A percentile compares a stretch with the other conserved stretches of the same genome.
Conservation (phyloP, 2,888 invertebrate genomes). For the Formica aserva region DNA sequence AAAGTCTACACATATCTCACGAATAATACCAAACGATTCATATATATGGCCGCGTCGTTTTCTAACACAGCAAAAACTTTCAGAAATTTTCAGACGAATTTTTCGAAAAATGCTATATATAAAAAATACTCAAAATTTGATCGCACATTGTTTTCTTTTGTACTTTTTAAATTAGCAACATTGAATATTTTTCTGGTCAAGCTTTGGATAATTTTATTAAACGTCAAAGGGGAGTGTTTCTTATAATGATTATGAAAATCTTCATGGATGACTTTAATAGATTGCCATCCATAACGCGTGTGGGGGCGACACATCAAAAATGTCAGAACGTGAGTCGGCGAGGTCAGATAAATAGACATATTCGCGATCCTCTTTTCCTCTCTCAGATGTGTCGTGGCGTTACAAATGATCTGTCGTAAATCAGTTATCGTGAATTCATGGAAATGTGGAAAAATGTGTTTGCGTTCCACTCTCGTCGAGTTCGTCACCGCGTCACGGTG, state of each 20-base stretch:
- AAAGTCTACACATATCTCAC: neutral
- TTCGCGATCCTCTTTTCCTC: neutral
- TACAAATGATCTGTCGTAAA: conserved; percentile 36
- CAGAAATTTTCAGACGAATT: neutral
- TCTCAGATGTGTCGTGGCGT: neutral
- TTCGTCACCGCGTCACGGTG: neutral
- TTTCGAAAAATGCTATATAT: neutral
- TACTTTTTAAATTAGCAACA: conserved; percentile 11
- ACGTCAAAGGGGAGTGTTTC: neutral
- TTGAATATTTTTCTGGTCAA: neutral
- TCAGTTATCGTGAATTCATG: conserved; percentile 42
- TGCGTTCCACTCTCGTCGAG: neutral
- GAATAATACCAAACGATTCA: neutral
- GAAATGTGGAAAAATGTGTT: conserved; percentile 17
- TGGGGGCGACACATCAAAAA: conserved; percentile 21
- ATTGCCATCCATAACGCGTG: conserved; percentile 14
- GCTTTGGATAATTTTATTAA: neutral
- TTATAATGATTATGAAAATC: neutral
- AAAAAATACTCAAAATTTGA: neutral
- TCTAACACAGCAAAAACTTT: neutral
- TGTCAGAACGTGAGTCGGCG: conserved; percentile 2
- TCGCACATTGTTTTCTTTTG: too few relatives aligned
- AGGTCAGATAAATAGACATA: conserved; percentile 35
- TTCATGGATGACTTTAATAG: conserved; percentile 32
- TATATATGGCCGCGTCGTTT: neutral